A percentile compares a stretch with the other conserved stretches of the same genome.
These are phyloP conservation scores for Drosophila sulfurigaster DNA, from an alignment of 1,140 invertebrate species.

Conservation along the genomic window DNA sequence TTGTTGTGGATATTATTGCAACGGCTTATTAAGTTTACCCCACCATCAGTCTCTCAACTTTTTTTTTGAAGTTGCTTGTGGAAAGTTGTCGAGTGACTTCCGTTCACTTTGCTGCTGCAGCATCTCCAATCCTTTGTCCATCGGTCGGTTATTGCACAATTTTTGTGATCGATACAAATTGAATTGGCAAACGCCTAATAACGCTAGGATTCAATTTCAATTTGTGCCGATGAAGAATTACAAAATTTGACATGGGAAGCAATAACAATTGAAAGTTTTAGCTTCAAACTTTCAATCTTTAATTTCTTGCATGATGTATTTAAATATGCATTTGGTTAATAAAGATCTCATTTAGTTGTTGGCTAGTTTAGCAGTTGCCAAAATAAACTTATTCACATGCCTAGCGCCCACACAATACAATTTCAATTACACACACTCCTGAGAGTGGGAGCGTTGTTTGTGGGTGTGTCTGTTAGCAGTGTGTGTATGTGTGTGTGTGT, in stretches of 20 bases:
- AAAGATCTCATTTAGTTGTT: background rate
- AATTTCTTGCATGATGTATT: too few species aligned
- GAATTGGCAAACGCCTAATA: constrained; percentile 36
- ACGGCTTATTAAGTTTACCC: constrained; percentile 40
- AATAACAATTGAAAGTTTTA: background rate
- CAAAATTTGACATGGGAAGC: background rate
- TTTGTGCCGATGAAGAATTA: constrained; percentile 3
- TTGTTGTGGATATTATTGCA: constrained; percentile 36
- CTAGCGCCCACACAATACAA: constrained; percentile 27
- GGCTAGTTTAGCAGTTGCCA: constrained; percentile 18
- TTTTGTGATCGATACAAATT: constrained; percentile 21
- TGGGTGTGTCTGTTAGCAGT: too few species aligned
- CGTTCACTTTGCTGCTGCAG: constrained; percentile 45
- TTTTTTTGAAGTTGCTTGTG: constrained; percentile 12
- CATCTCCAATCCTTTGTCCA: constrained; percentile 36
- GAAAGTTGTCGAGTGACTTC: constrained; percentile 47
- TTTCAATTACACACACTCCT: constrained; percentile 49
- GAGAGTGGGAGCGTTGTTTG: too few species aligned
- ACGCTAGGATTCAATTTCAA: constrained; percentile 17
- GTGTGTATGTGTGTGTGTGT: constrained; percentile 33
- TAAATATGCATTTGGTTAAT: background rate
- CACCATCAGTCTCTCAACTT: background rate
- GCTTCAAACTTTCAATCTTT: background rate
- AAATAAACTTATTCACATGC: constrained; percentile 46
- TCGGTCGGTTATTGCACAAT: constrained; percentile 28